Evolutionary conservation across 1,140 invertebrate species (phyloP), one percentile per base, ranked within the genome.

Genomic region (Trichonephila clavata): DNA sequence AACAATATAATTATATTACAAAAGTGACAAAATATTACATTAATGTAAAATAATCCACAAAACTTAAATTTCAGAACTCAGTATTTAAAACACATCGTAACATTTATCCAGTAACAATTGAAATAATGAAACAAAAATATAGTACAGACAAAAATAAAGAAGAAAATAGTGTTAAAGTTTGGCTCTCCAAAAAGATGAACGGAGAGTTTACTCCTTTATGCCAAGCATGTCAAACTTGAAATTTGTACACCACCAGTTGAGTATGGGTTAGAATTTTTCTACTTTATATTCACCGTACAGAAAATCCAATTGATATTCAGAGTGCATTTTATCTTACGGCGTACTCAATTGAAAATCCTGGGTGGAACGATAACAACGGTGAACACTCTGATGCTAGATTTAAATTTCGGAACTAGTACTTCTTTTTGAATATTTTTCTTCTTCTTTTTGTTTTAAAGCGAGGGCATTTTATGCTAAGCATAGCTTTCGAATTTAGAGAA

Each of bases 261-360:
- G 43, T 7, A 5, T 18, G 10, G n/a, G 0, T 10, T 3, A 43
- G 32, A 81, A n/a, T 24, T 18, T 24, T 7, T n/a, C 81, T 83
- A 16, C 18, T 83, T 83, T 18, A 16, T 50, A 83, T n/a, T 39
- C 81, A 14, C 81, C 43, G 8, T 13, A 24, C 50, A 83, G 39
- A 59, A 83, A 83, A 83, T 24, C 18, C 39, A 83, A 83, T 83
- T 83, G 81, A 59, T 27, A 57, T 83, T 83, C 81, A 83, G 43
- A 57, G 20, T 8, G 50, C 43, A 83, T 83, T 57, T 83, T 24
- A 8, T 83, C 43, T 27, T 21, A 50, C n/a, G 13, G 21, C 50
- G 43, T 83, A 21, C 50, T 57, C 81, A n/a, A 83, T 57, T 83
- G 81, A 83, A 83, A 83, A 83, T 14, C 20, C 20, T 39, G 18